Conservation (phyloP, 2,888 invertebrate genomes). For the Druceiella hillmani region DNA sequence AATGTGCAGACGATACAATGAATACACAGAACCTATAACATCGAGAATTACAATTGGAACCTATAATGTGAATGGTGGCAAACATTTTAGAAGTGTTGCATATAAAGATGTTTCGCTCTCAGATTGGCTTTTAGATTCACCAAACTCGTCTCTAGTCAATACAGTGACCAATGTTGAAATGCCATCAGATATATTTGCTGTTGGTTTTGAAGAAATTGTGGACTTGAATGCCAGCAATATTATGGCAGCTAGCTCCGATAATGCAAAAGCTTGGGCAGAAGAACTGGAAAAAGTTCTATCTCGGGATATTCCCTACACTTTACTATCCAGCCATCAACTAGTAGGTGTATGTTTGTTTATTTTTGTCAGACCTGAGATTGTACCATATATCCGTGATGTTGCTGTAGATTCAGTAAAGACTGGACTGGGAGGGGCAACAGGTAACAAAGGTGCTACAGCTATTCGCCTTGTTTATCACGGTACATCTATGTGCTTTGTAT, state of each 20-base stretch:
- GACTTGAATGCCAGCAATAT: constrained; percentile 98
- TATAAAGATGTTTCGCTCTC: constrained; percentile 83
- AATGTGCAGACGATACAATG: constrained; percentile 78
- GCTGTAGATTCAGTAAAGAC: constrained; percentile 97
- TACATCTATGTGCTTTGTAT: constrained; percentile 95
- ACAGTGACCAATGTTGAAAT: constrained; percentile 47
- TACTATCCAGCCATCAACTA: constrained; percentile 89
- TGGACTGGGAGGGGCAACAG: constrained; percentile 95
- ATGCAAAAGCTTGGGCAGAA: constrained; percentile 92
- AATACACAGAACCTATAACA: constrained; percentile 65
- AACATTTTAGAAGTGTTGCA: constrained; percentile 94
- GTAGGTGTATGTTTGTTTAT: constrained; percentile 97
- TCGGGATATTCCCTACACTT: constrained; percentile 80
- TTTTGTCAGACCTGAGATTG: constrained; percentile 84
- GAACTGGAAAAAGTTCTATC: constrained; percentile 90
- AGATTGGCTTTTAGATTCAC: constrained; percentile 88
- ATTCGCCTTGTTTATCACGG: constrained; percentile 89
- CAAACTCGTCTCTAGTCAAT: constrained; percentile 47
- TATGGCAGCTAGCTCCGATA: constrained; percentile 86
- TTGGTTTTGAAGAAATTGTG: constrained; percentile 99
- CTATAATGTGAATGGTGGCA: constrained; percentile 99
- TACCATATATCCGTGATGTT: constrained; percentile 86
- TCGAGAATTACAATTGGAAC: constrained; percentile 88
- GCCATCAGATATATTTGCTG: constrained; percentile 91
- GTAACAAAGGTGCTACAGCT: constrained; percentile 94